phyloP scores from a whole-genome alignment of 1,140 invertebrate genomes.

The Leptonema lineaticorne region DNA sequence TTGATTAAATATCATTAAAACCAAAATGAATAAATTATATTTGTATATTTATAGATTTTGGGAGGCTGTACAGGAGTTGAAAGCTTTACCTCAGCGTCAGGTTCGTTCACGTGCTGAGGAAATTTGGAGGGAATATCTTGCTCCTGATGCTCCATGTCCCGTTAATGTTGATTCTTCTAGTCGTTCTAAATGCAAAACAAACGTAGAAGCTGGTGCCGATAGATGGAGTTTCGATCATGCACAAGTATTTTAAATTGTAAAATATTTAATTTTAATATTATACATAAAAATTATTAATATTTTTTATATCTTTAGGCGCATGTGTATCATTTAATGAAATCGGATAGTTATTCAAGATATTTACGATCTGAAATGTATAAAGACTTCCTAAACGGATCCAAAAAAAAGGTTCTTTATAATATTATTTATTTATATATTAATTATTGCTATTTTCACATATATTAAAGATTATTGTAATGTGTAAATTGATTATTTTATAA shows the following conservation, averaged over 20 bases:
- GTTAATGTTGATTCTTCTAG: conserved; percentile 91
- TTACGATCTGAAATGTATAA: conserved; percentile 99
- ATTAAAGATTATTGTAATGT: too few relatives aligned
- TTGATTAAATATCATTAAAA: background rate
- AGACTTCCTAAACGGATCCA: conserved; percentile 92
- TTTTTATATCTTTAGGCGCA: conserved; percentile 71
- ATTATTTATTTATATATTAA: conserved; percentile 15
- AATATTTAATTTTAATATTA: background rate
- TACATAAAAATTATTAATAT: background rate
- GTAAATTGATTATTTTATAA: too few relatives aligned
- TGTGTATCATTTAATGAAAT: conserved; percentile 99
- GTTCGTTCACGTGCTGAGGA: conserved; percentile 85
- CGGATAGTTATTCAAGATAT: conserved; percentile 97
- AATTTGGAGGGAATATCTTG: conserved; percentile 95
- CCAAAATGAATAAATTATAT: background rate
- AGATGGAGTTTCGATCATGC: conserved; percentile 98
- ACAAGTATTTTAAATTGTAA: conserved; percentile 61
- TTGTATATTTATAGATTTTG: conserved; percentile 74
- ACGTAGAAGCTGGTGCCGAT: conserved; percentile 50
- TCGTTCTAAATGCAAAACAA: conserved; percentile 34
- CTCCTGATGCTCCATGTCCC: conserved; percentile 90
- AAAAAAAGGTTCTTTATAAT: conserved; percentile 79
- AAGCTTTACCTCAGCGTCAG: conserved; percentile 80
- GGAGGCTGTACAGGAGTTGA: conserved; percentile 93
- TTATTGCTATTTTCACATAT: too few relatives aligned